Percentiles rank a stretch among this genome's conserved stretches.
phyloP scores from a whole-genome alignment of 1,140 invertebrate genomes.

The Lineus longissimus region DNA sequence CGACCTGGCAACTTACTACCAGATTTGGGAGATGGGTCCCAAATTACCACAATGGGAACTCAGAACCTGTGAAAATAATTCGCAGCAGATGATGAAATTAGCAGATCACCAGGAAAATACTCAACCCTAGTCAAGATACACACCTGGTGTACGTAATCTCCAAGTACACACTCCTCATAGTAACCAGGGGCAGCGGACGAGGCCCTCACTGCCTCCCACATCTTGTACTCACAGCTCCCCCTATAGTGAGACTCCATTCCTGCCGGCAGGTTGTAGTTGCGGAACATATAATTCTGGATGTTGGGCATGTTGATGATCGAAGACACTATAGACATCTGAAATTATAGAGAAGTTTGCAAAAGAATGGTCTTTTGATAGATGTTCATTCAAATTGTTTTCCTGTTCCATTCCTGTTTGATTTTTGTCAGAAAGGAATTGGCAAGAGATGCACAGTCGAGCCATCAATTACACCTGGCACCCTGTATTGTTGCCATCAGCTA shows the following conservation, averaged over 20 bases:
- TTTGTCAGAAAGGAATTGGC: too few relatives aligned
- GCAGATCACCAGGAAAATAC: too few relatives aligned
- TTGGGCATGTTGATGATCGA: conserved; percentile 74
- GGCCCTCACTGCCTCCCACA: conserved; percentile 87
- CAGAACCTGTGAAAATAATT: too few relatives aligned
- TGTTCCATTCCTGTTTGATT: too few relatives aligned
- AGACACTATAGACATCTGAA: conserved; percentile 60
- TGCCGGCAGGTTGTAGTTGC: conserved; percentile 79
- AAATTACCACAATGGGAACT: background rate
- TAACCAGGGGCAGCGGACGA: conserved; percentile 90
- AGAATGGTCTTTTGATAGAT: too few relatives aligned
- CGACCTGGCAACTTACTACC: background rate
- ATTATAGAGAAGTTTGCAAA: too few relatives aligned
- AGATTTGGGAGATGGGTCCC: background rate
- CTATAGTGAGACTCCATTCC: conserved; percentile 72
- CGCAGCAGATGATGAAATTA: too few relatives aligned
- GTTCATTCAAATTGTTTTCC: too few relatives aligned
- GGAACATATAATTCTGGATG: conserved; percentile 82
- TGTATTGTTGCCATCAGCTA: too few relatives aligned
- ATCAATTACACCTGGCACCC: too few relatives aligned
- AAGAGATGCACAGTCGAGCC: too few relatives aligned
- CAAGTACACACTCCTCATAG: conserved; percentile 79
- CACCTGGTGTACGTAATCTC: conserved; percentile 76
- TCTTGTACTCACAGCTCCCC: conserved; percentile 67
- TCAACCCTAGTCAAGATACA: too few relatives aligned